Percentiles rank a stretch among this genome's conserved stretches.
phyloP scores from a whole-genome alignment of 2,888 invertebrate species.

The Nomada goodeniana region DNA sequence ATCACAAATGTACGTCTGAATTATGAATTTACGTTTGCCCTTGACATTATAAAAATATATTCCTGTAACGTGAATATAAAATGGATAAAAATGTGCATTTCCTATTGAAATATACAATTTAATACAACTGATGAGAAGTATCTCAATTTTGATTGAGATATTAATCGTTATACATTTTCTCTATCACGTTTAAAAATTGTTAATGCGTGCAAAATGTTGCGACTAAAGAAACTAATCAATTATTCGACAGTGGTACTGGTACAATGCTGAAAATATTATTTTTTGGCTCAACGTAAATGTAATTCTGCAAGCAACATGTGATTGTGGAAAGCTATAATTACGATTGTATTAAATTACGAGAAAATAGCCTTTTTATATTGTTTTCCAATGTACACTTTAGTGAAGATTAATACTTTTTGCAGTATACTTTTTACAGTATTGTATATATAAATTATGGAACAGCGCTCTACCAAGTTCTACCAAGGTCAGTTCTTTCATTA shows the following conservation, averaged over 20 bases:
- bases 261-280: constrained; percentile 7
- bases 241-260: neutral
- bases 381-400: constrained; percentile 30
- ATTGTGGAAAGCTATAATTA: constrained; percentile 10
- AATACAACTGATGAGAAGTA: constrained; percentile 23
- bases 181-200: constrained; percentile 18
- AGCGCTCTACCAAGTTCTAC: constrained; percentile 36
- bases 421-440: constrained; percentile 60
- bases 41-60: constrained; percentile 29
- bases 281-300: neutral
- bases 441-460: constrained; percentile 43
- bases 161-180: constrained; percentile 18
- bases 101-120: constrained; percentile 27
- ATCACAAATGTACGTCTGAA: constrained; percentile 44
- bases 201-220: constrained; percentile 2
- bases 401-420: constrained; percentile 58
- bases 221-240: constrained; percentile 19
- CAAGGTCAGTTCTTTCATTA: constrained; percentile 32
- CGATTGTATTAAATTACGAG: constrained; percentile 46
- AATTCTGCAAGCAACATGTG: constrained; percentile 3
- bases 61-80: neutral
- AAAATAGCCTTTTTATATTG: constrained; percentile 56
- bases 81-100: constrained; percentile 21
- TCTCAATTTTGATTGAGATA: constrained; percentile 5
- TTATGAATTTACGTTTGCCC: constrained; percentile 12